Base-by-base conservation (phyloP, 1,140 invertebrate genomes). In the Aleiodes sp. region DNA sequence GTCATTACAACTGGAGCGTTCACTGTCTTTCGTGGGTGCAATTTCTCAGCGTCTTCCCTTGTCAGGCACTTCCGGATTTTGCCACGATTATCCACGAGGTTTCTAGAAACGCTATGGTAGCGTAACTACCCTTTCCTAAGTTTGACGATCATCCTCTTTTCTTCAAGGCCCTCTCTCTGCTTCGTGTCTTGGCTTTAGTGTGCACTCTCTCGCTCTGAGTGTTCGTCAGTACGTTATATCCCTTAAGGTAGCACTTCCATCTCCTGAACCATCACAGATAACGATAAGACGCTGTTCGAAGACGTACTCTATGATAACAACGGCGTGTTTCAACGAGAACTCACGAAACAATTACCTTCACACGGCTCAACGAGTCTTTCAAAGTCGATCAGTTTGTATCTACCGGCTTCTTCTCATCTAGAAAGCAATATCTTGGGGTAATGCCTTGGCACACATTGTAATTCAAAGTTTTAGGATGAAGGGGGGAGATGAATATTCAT, bases 11-110 rank as follows among this genome's bases (percentile, higher is more conserved):
- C 46, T 52, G 46, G 46, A 52, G 46, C 46, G 46, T 52, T 2
- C 28, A 26, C 10, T 7, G 39, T 62, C 33, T 9, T 8, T n/a
- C n/a, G n/a, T n/a, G n/a, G 21, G 65, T 68, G 37, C 35, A 68
- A 68, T 68, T 68, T 68, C 65, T 68, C 57, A 43, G 56, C 41
- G 16, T 65, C 46, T 14, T 66, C 64, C 57, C 46, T n/a, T 60
- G 65, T 68, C 65, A 43, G 65, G 56, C 37, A 43, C 57, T 68
- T 68, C 19, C 26, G 56, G 56, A 68, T 68, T 68, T 68, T 43
- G 57, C 56, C 35, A 35, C 56, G 65, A 68, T 68, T 68, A 68
- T 68, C 65, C 56, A 33, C n/a, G n/a, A n/a, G 33, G 56, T 59
- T n/a, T 31, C 46, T 21, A 61, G 37, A 61, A 68, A 68, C 14